phyloP scores from a whole-genome alignment of 2,797 vertebrate species.

The Prionace glauca region DNA sequence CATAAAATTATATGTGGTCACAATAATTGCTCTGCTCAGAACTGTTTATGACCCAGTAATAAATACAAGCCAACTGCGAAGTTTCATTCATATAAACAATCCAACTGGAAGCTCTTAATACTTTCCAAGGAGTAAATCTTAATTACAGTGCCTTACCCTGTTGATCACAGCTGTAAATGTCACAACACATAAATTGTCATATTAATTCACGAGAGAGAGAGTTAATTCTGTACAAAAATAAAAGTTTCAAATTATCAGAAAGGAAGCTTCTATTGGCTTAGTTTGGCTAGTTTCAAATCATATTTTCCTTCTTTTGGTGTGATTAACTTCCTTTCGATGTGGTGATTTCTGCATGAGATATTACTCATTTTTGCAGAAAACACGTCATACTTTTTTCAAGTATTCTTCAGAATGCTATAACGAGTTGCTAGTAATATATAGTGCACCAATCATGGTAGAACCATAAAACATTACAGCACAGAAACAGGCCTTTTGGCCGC shows the following conservation, averaged over 20 bases:
- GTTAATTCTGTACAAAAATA: not conserved
- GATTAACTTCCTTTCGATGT: not conserved
- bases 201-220: not conserved
- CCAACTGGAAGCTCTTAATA: not conserved
- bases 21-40: not conserved
- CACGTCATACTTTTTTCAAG: not conserved
- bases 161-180: not conserved
- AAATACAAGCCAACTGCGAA: not conserved
- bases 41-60: not conserved
- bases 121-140: not conserved
- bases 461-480: too few relatives aligned
- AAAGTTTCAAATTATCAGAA: not conserved
- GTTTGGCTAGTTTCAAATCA: not conserved
- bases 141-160: not conserved
- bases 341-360: not conserved
- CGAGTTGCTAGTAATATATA: not conserved
- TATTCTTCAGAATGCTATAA: not conserved
- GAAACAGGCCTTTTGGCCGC: too few relatives aligned
- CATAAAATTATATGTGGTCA: not conserved
- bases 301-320: not conserved
- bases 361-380: not conserved
- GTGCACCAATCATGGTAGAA: not conserved
- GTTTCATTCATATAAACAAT: not conserved
- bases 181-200: not conserved
- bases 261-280: not conserved